A percentile compares a stretch with the other conserved stretches of the same genome.
These are phyloP conservation scores for Todiramphus saurophagus DNA, from an alignment of 2,113 vertebrate species.

Conservation along the genomic window DNA sequence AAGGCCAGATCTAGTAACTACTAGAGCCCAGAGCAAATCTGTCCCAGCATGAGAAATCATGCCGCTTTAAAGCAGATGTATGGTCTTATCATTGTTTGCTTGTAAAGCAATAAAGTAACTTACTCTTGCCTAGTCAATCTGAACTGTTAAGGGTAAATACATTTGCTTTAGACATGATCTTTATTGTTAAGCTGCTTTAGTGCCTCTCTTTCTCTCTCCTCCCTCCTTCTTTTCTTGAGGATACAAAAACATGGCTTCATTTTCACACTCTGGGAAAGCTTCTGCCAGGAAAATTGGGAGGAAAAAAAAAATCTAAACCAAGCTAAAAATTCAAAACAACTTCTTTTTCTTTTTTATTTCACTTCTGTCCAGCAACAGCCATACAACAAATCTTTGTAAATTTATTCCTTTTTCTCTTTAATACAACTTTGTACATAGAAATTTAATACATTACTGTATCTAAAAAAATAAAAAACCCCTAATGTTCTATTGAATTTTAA, in stretches of 20 bases:
- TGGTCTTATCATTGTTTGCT: conserved; percentile 26
- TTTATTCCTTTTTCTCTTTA: background rate
- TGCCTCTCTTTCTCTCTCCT: background rate
- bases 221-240: background rate
- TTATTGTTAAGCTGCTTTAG: background rate
- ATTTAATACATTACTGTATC: background rate
- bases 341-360: background rate
- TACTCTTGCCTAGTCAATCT: background rate
- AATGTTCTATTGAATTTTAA: background rate
- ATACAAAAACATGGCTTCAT: background rate
- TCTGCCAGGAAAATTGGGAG: background rate
- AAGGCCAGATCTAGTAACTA: background rate
- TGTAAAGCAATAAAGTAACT: conserved; percentile 38
- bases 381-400: background rate
- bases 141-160: conserved; percentile 24
- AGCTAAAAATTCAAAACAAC: background rate
- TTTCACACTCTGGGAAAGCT: background rate
- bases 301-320: background rate
- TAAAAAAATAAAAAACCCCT: background rate
- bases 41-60: background rate
- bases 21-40: background rate
- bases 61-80: conserved; percentile 32
- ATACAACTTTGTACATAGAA: background rate
- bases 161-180: background rate
- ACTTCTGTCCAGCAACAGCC: background rate